A percentile compares a stretch with the other conserved stretches of the same genome.
Evolutionary conservation across 2,888 invertebrate species (phyloP).

Genomic region (Dynastes grantii): DNA sequence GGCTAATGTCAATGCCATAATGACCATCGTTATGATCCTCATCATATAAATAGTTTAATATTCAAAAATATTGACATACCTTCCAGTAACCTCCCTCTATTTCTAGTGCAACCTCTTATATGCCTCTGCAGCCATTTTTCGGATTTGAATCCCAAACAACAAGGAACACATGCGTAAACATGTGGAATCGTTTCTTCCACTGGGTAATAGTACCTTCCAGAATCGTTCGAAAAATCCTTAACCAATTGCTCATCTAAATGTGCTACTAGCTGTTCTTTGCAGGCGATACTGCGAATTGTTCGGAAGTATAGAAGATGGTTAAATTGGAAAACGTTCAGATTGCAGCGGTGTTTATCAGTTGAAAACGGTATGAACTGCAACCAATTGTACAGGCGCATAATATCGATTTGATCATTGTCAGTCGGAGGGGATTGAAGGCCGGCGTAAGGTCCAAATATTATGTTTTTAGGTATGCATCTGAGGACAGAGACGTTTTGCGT

Average conservation of each 20-base stretch:
- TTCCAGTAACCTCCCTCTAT: too few species aligned
- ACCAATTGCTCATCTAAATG: not conserved
- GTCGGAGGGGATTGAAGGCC: not conserved
- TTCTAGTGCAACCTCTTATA: not conserved
- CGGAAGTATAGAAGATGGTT: not conserved
- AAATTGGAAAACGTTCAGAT: not conserved
- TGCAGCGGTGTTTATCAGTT: not conserved
- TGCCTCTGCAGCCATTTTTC: not conserved
- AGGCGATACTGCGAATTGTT: not conserved
- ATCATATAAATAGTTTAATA: too few species aligned
- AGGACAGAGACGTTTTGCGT: not conserved
- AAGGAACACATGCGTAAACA: not conserved
- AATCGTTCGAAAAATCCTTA: not conserved
- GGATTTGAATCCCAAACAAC: not conserved
- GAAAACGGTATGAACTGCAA: not conserved
- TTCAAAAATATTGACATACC: too few species aligned
- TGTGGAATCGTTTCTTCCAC: not conserved
- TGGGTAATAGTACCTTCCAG: not conserved
- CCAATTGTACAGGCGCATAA: not conserved
- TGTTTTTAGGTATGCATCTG: conserved; percentile 1
- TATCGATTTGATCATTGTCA: not conserved
- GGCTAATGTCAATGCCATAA: too few species aligned
- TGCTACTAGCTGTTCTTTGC: not conserved
- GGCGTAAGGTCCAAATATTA: not conserved
- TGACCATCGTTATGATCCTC: too few species aligned